phyloP scores from a whole-genome alignment of 2,113 vertebrate species.

The Origma solitaria region DNA sequence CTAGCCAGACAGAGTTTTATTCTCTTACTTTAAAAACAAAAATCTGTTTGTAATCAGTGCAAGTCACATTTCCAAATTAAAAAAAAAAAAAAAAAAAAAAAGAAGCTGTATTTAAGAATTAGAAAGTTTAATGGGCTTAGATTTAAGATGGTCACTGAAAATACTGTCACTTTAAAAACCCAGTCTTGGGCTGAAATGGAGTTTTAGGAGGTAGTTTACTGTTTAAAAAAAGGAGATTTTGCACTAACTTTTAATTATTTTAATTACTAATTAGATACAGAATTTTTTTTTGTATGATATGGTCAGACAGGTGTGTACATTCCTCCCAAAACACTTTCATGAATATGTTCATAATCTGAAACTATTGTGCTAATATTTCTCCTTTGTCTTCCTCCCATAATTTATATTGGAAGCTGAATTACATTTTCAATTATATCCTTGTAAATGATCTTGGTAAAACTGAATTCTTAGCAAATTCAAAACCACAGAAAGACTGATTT shows the following conservation, averaged over 20 bases:
- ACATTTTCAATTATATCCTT: not conserved
- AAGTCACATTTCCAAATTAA: not conserved
- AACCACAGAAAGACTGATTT: not conserved
- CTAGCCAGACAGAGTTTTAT: not conserved
- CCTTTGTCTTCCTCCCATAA: not conserved
- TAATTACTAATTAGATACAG: not conserved
- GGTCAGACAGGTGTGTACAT: not conserved
- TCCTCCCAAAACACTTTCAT: not conserved
- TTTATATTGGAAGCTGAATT: not conserved
- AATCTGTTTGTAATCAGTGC: not conserved
- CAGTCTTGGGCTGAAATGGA: not conserved
- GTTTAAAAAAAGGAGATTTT: not conserved
- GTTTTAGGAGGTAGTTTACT: not conserved
- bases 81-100: not conserved
- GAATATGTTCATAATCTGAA: not conserved
- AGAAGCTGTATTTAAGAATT: not conserved
- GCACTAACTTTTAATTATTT: not conserved
- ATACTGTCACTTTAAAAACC: not conserved
- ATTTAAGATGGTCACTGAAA: not conserved
- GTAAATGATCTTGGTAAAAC: not conserved
- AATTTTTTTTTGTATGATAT: not conserved
- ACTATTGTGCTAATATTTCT: not conserved
- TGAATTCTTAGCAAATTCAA: not conserved
- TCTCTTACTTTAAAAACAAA: not conserved
- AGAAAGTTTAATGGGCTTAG: not conserved